These are phyloP conservation scores for Callospermophilus lateralis DNA, from an alignment of 2,113 vertebrate species.

Conservation along the genomic window DNA sequence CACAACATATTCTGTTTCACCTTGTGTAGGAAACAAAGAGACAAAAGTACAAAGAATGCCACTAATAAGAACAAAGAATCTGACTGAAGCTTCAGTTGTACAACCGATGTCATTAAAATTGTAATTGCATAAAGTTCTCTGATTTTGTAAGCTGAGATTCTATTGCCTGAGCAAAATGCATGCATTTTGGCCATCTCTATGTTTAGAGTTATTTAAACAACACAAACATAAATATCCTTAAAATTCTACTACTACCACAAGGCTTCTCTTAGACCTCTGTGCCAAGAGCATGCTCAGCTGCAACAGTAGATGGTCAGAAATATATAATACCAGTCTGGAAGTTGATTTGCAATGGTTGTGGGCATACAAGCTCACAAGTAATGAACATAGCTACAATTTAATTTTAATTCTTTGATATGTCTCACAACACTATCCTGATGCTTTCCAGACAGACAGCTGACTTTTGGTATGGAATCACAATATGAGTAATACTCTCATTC, in stretches of 20 bases:
- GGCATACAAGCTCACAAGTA: not conserved
- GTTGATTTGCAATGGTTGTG: not conserved
- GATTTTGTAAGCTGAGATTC: not conserved
- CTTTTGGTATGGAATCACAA: not conserved
- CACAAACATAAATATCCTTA: not conserved
- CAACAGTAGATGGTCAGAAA: not conserved
- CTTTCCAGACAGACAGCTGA: not conserved
- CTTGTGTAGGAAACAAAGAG: not conserved
- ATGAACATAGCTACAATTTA: not conserved
- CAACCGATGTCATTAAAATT: not conserved
- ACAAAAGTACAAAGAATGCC: constrained; percentile 8
- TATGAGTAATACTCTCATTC: not conserved
- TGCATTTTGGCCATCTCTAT: not conserved
- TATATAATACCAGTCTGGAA: not conserved
- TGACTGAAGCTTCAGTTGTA: not conserved
- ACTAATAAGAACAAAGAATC: not conserved
- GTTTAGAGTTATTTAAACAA: not conserved
- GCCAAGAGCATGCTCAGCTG: not conserved
- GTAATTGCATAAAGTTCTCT: not conserved
- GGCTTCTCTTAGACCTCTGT: not conserved
- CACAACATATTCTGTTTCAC: not conserved
- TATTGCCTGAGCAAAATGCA: not conserved
- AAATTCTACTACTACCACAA: not conserved
- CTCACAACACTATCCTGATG: not conserved
- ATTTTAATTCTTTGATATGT: not conserved